Evolutionary conservation across 2,113 vertebrate genomes (phyloP).

Genomic region (Bothrops jararaca): DNA sequence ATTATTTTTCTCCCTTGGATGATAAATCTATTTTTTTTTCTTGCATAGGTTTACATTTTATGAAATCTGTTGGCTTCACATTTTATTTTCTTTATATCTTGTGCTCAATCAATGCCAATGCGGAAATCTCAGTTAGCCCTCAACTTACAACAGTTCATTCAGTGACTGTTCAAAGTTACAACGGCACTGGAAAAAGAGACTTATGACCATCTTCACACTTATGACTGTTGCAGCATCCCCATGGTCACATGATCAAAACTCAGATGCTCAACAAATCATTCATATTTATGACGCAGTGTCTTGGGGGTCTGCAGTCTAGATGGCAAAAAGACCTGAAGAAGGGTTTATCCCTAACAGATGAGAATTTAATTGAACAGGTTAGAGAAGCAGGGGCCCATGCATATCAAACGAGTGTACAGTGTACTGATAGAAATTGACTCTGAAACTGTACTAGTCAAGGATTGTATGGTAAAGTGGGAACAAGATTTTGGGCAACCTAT

Average conservation of each 20-base stretch:
- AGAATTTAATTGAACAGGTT: too few relatives aligned
- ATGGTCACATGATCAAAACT: neutral
- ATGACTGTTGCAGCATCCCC: neutral
- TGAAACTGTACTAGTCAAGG: too few relatives aligned
- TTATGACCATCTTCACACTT: neutral
- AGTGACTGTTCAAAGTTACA: neutral
- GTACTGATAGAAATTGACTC: too few relatives aligned
- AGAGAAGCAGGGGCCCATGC: too few relatives aligned
- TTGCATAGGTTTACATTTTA: conserved; percentile 21
- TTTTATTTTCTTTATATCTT: neutral
- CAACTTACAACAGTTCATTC: neutral
- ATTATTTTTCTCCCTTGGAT: neutral
- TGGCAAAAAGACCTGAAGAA: too few relatives aligned
- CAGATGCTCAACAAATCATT: neutral
- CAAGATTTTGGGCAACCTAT: too few relatives aligned
- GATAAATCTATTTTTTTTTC: conserved; percentile 23
- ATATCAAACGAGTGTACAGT: too few relatives aligned
- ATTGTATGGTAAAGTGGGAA: too few relatives aligned
- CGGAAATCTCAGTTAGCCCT: neutral
- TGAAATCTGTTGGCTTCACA: conserved; percentile 28
- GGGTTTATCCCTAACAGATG: too few relatives aligned
- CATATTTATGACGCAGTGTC: neutral
- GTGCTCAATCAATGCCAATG: neutral
- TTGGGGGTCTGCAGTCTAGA: too few relatives aligned
- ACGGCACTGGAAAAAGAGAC: neutral